Percentiles rank a stretch among this genome's conserved stretches.
Conservation (phyloP, 2,888 invertebrate genomes). For the Odontocolon sp. region DNA sequence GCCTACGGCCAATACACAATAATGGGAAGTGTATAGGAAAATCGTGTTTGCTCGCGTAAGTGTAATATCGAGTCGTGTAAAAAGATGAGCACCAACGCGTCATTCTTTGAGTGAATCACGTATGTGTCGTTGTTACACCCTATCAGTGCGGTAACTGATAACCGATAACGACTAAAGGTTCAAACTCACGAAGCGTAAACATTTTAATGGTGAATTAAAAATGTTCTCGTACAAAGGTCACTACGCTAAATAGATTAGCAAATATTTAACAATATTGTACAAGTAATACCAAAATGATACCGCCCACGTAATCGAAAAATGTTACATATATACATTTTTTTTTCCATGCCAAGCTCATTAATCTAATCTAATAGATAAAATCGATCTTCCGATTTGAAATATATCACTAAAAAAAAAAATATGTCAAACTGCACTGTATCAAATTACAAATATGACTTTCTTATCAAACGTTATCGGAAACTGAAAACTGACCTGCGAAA, state of each 20-base stretch:
- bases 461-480: too few relatives aligned
- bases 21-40: slow-evolving; percentile 5
- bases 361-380: neutral
- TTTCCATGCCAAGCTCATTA: too few relatives aligned
- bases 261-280: neutral
- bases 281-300: neutral
- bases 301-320: neutral
- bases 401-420: slow-evolving; percentile 3
- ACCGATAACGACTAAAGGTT: slow-evolving; percentile 41
- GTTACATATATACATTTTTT: neutral
- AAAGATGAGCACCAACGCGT: slow-evolving; percentile 14
- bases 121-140: slow-evolving; percentile 23
- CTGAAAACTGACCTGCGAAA: slow-evolving; percentile 63
- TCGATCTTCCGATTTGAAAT: too few relatives aligned
- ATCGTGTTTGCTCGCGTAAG: slow-evolving; percentile 37
- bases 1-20: slow-evolving; percentile 5
- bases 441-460: slow-evolving; percentile 1
- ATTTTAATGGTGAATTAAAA: slow-evolving; percentile 22
- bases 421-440: neutral
- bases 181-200: neutral
- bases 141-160: slow-evolving; percentile 39
- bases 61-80: slow-evolving; percentile 36
- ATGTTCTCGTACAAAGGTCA: slow-evolving; percentile 7
- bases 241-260: too few relatives aligned
- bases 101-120: slow-evolving; percentile 41